phyloP scores from a whole-genome alignment of 2,797 vertebrate species.

The Threskiornis aethiopicus region DNA sequence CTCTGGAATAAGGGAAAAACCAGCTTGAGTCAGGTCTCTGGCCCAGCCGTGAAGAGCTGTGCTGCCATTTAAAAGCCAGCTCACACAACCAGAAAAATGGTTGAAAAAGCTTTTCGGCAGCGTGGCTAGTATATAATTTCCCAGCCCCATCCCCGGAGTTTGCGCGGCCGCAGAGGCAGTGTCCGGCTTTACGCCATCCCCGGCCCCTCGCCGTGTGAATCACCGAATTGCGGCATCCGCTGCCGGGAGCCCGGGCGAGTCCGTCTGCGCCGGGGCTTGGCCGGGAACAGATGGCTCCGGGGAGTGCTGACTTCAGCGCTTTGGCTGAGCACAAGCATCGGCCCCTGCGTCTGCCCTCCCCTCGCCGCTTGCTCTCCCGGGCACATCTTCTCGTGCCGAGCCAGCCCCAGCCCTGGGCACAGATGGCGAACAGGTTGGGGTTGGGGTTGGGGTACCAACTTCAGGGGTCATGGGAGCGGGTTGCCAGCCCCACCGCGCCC shows the following conservation, averaged over 20 bases:
- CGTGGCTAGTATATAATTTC: background rate
- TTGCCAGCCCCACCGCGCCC: accelerated
- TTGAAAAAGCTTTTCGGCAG: background rate
- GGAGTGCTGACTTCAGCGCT: conserved; percentile 29
- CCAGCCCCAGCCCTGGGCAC: background rate
- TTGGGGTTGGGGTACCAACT: background rate
- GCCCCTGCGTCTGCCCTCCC: background rate
- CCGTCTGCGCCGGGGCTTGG: background rate
- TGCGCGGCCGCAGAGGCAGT: background rate
- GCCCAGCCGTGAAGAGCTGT: background rate
- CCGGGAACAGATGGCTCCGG: conserved; percentile 46
- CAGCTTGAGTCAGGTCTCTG: background rate
- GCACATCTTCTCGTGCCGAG: accelerated
- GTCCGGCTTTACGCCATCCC: background rate
- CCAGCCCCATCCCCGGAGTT: background rate
- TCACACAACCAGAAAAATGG: background rate
- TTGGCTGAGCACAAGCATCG: background rate
- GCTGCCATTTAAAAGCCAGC: background rate
- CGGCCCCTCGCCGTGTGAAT: background rate
- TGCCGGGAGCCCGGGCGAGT: background rate
- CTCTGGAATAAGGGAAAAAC: background rate
- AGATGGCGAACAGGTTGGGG: accelerated
- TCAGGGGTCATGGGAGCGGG: accelerated
- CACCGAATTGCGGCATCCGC: background rate
- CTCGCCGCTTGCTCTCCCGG: accelerated